Evolutionary conservation across 2,113 vertebrate genomes (phyloP).

Genomic region (Solea senegalensis): DNA sequence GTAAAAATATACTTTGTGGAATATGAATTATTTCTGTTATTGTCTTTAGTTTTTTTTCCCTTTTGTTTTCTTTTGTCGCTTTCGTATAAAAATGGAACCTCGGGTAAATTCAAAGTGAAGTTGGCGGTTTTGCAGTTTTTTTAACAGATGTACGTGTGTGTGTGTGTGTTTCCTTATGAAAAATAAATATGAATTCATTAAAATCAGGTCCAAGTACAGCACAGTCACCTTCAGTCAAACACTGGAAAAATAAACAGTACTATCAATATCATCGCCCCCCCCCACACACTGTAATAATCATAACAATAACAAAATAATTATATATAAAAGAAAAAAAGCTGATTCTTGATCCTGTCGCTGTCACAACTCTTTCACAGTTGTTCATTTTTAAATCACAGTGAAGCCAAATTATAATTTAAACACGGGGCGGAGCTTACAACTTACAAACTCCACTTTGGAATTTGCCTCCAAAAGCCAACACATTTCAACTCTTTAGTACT

Average conservation of each 20-base stretch:
- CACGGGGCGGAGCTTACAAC: too few species aligned
- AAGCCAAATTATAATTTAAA: not conserved
- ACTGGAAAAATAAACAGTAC: not conserved
- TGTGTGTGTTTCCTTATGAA: constrained; percentile 17
- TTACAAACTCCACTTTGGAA: too few species aligned
- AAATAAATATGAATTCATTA: constrained; percentile 36
- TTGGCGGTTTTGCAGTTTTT: constrained; percentile 28
- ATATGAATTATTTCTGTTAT: constrained; percentile 32
- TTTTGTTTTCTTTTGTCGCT: constrained; percentile 17
- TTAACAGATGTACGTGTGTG: constrained; percentile 23
- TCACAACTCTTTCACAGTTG: not conserved
- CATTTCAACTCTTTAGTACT: not conserved
- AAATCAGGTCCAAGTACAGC: not conserved
- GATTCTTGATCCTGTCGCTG: not conserved
- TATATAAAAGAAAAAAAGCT: not conserved
- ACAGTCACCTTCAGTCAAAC: constrained; percentile 23
- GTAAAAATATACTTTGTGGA: constrained; percentile 70
- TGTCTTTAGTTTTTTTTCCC: constrained; percentile 22
- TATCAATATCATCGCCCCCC: not conserved
- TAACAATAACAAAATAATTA: not conserved
- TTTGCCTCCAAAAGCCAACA: not conserved
- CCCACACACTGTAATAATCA: not conserved
- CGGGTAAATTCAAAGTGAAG: constrained; percentile 52
- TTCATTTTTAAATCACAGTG: not conserved
- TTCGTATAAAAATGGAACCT: constrained; percentile 54